Evolutionary conservation across 2,888 invertebrate genomes (phyloP).

Genomic region (Sialis lutaria): DNA sequence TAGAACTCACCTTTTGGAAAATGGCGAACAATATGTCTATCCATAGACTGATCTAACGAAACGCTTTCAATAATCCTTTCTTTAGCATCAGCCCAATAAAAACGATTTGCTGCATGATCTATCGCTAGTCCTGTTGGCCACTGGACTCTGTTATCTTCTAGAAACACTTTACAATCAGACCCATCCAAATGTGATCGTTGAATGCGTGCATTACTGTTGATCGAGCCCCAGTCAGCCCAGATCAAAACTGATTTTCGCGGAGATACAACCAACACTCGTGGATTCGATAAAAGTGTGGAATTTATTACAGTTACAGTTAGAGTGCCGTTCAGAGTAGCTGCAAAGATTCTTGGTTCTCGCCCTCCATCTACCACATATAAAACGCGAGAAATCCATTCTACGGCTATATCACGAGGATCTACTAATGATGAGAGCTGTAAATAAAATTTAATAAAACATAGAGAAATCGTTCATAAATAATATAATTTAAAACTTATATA

Average conservation of each 20-base stretch:
- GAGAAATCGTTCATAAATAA: no score
- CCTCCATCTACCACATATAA: conserved; percentile 50
- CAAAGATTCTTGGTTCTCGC: conserved; percentile 29
- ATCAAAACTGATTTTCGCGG: conserved; percentile 48
- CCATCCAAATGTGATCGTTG: conserved; percentile 51
- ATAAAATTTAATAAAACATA: not conserved
- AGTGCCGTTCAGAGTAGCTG: conserved; percentile 37
- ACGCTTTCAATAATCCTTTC: conserved; percentile 51
- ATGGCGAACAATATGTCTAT: conserved; percentile 37
- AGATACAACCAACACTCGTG: conserved; percentile 52
- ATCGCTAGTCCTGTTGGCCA: conserved; percentile 64
- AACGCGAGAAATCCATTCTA: conserved; percentile 50
- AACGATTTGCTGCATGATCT: conserved; percentile 50
- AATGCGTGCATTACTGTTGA: conserved; percentile 30
- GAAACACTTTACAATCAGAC: conserved; percentile 32
- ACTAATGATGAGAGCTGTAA: conserved; percentile 32
- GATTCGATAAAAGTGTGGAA: conserved; percentile 35
- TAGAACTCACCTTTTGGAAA: conserved; percentile 30
- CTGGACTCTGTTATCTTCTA: conserved; percentile 36
- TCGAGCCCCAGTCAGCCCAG: conserved; percentile 58
- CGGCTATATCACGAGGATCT: conserved; percentile 54
- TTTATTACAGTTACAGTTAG: conserved; percentile 32
- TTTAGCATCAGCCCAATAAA: conserved; percentile 79
- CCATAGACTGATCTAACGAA: conserved; percentile 42
- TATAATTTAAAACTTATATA: no score